Evolutionary conservation across 2,888 invertebrate genomes (phyloP), one percentile per base, ranked within the genome.

Genomic region (Nymphalis polychloros): DNA sequence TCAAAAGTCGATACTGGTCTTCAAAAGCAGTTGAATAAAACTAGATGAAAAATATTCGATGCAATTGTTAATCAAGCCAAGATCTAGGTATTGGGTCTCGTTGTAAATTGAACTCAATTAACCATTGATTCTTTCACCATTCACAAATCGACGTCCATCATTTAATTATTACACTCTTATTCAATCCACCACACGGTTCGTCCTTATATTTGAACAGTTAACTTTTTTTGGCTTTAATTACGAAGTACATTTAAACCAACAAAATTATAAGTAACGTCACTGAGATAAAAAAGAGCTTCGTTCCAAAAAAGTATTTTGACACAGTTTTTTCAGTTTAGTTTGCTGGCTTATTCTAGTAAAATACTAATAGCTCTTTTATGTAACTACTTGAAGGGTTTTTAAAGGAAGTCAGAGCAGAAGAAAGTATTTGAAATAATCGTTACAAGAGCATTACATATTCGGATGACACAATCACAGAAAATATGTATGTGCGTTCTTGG

Each of bases 21-120:
- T 41, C 0, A 13, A 3, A 41, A 13, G 41, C 10, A 41, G 41
- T 13, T 41, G 41, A 1, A 3, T 13, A 13, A 13, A 41, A 41
- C 10, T 41, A 41, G 41, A 41, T 4, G 13, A 41, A 13, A 41
- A 41, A 41, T 41, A 41, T 13, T 13, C 41, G 13, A 41, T 41
- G 41, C 10, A 53, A 6, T 23, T 23, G 41, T 1, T 16, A 23
- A 5, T 20, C 19, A 35, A 19, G n/a, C 23, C n/a, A 23, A 23
- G 46, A n/a, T 35, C 48, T 20, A 41, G 17, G 3, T 16, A 13
- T 16, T 31, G 20, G 41, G 13, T 41, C 48, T 60, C 20, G 1
- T 47, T 52, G 46, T 46, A 55, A 67, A 63, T 63, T 57, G 63
- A 66, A 7, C 27, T 60, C 63, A 69, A 63, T 69, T 67, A 63